Evolutionary conservation across 2,113 vertebrate species (phyloP).

Genomic region (Ia io): DNA sequence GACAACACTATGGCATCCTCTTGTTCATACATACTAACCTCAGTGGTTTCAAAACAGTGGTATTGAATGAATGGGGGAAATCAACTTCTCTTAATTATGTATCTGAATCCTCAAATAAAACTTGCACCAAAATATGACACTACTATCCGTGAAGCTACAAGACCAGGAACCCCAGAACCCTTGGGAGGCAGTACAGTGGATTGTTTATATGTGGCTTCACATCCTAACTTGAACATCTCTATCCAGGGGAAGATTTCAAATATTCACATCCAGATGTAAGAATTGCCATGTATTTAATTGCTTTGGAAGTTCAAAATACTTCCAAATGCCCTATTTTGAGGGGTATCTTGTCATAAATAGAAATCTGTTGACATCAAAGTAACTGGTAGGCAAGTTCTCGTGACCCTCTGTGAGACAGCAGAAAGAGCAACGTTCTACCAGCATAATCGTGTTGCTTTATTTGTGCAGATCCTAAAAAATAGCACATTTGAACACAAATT

Average conservation of each 20-base stretch:
- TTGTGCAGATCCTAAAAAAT: constrained; percentile 1
- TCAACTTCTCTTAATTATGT: neutral
- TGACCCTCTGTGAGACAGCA: neutral
- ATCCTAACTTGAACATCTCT: neutral
- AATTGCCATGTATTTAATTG: neutral
- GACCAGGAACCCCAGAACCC: neutral
- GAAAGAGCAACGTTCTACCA: neutral
- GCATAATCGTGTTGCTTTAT: neutral
- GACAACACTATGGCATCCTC: neutral
- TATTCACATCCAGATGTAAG: neutral
- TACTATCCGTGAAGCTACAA: neutral
- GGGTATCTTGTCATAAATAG: neutral
- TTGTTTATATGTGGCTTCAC: neutral
- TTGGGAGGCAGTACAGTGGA: neutral
- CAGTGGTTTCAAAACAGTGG: neutral
- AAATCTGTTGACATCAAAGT: neutral
- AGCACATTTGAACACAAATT: neutral
- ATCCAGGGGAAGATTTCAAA: neutral
- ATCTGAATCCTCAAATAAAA: neutral
- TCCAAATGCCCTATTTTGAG: neutral
- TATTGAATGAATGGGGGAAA: neutral
- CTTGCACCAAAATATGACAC: neutral
- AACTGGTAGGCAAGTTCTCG: neutral
- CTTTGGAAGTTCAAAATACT: neutral
- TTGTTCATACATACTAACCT: neutral